phyloP scores from a whole-genome alignment of 2,888 invertebrate species.

The Himalopsyche tibetana region DNA sequence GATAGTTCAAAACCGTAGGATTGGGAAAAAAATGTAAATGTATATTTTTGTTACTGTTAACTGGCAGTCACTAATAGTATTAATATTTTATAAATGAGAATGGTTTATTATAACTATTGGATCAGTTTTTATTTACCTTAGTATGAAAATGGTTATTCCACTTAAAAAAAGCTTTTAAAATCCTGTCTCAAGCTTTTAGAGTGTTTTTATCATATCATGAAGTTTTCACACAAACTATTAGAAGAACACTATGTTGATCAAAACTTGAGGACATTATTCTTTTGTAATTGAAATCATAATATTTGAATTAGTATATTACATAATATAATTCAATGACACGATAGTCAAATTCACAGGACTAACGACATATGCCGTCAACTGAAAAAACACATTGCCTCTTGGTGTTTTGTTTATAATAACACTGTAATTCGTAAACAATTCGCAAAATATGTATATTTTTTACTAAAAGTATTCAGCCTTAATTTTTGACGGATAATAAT shows the following conservation, averaged over 20 bases:
- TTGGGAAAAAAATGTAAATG: too few species aligned
- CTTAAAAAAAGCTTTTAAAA: background rate
- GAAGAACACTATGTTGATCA: background rate
- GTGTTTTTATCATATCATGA: background rate
- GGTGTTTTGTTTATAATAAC: background rate
- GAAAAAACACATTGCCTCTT: constrained; percentile 20
- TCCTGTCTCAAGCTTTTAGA: background rate
- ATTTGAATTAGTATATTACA: background rate
- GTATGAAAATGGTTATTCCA: background rate
- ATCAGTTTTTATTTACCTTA: background rate
- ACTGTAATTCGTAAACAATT: constrained; percentile 2
- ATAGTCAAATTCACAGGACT: background rate
- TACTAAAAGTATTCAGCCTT: background rate
- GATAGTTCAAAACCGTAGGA: too few species aligned
- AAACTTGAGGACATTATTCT: background rate
- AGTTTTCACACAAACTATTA: background rate
- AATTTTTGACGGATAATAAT: background rate
- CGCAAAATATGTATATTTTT: background rate
- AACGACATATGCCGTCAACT: background rate
- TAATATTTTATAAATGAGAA: too few species aligned
- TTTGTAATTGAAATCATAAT: background rate
- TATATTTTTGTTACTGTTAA: too few species aligned
- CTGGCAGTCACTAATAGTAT: too few species aligned
- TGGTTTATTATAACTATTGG: too few species aligned
- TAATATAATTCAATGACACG: background rate